Evolutionary conservation across 2,888 invertebrate species (phyloP).

Genomic region (Drosophila robusta): DNA sequence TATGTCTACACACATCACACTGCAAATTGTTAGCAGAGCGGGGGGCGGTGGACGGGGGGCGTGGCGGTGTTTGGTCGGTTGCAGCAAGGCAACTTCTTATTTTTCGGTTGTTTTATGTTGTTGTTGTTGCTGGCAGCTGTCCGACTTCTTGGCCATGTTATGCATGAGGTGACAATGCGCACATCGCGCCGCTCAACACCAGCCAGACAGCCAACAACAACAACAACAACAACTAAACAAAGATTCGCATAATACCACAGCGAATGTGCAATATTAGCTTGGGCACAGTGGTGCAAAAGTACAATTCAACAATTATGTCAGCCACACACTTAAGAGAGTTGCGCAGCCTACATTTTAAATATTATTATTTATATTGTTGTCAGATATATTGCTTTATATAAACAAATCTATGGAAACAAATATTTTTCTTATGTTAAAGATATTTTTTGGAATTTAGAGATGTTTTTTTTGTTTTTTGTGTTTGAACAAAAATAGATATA

Average conservation of each 20-base stretch:
- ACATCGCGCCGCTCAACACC: slow-evolving; percentile 44
- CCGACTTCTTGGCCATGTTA: slow-evolving; percentile 57
- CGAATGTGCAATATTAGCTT: slow-evolving; percentile 43
- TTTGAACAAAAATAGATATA: no score
- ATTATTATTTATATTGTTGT: no score
- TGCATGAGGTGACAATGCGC: slow-evolving; percentile 74
- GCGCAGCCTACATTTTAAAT: no score
- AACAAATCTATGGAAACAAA: no score
- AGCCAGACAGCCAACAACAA: slow-evolving; percentile 9
- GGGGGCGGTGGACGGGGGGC: not conserved
- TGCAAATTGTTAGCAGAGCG: slow-evolving; percentile 42
- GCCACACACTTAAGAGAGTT: not conserved
- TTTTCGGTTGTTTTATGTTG: slow-evolving; percentile 5
- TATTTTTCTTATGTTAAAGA: no score
- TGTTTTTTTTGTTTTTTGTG: no score
- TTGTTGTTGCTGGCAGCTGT: slow-evolving; percentile 33
- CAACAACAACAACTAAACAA: slow-evolving; percentile 14
- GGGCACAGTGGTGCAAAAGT: slow-evolving; percentile 31
- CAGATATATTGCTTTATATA: no score
- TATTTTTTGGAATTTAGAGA: no score
- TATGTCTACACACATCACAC: slow-evolving; percentile 61
- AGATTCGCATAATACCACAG: slow-evolving; percentile 15
- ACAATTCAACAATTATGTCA: not conserved
- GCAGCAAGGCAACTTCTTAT: not conserved
- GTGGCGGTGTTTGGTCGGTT: not conserved